Base-by-base conservation (phyloP, 2,888 invertebrate genomes). In the Prionchulus punctatus region DNA sequence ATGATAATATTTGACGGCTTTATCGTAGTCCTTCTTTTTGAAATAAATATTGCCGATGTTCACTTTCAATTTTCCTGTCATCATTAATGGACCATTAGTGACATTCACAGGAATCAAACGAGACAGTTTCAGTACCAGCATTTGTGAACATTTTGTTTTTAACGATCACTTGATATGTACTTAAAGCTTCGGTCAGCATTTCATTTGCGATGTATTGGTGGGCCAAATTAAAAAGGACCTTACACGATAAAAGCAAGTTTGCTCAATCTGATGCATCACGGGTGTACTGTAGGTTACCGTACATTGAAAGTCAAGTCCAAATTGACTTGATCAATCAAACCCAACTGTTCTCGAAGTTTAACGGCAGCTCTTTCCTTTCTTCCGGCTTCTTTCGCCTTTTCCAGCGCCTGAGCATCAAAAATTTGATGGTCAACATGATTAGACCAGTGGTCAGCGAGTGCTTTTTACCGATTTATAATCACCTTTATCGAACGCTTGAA, bases 41-140 rank as follows among this genome's bases (percentile, higher is more conserved):
- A 87, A 88, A 73, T 91, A 89, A 66, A 98, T 90, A 70, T 96
- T 96, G 1, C 94, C 96, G 85, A 98, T 94, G 72, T 98, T 98
- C 0, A 96, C 83, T 78, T 91, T 90, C 7, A 94, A 76, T 60
- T 91, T 81, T 66, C 90, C 75, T 75, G 61, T 30, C 60, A 57
- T 4, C 18, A 12, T 7, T 36, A 36, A 36, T 36, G 18, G n/a
- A n/a, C n/a, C n/a, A n/a, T n/a, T n/a, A n/a, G n/a, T n/a, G n/a
- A n/a, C n/a, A n/a, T n/a, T n/a, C n/a, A n/a, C n/a, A n/a, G n/a
- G n/a, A n/a, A n/a, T n/a, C n/a, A n/a, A n/a, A n/a, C 7, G 36
- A 36, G 36, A 12, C 36, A 36, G 18, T 18, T 36, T 7, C 18
- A 18, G 7, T 45, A 75, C 76, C 86, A 43, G 90, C 88, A 71